Evolutionary conservation across 1,140 invertebrate genomes (phyloP).

Genomic region (Heliothis virescens): DNA sequence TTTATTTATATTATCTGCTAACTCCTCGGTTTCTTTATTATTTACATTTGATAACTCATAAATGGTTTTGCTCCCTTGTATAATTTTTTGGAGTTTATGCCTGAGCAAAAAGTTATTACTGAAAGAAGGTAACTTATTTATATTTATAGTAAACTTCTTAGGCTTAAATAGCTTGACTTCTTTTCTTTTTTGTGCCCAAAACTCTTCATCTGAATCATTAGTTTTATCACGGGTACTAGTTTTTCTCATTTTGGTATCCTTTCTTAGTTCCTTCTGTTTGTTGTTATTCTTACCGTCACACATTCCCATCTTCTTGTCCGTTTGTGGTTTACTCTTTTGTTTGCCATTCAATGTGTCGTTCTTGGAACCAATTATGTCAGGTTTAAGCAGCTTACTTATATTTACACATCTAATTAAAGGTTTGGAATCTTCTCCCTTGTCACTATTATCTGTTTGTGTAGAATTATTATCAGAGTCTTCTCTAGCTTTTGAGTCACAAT

Average conservation of each 20-base stretch:
- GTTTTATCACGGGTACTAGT: slow-evolving; percentile 19
- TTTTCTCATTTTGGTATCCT: slow-evolving; percentile 31
- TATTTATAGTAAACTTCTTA: slow-evolving; percentile 67
- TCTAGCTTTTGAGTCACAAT: background rate
- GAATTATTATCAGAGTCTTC: slow-evolving; percentile 16
- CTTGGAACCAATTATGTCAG: slow-evolving; percentile 54
- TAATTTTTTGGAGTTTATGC: slow-evolving; percentile 68
- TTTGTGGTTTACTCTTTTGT: background rate
- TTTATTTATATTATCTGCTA: slow-evolving; percentile 42
- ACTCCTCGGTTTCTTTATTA: slow-evolving; percentile 35
- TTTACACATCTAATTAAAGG: slow-evolving; percentile 77
- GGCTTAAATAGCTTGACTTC: slow-evolving; percentile 69
- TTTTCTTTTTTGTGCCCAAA: slow-evolving; percentile 63
- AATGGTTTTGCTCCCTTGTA: slow-evolving; percentile 57
- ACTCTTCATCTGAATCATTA: slow-evolving; percentile 56
- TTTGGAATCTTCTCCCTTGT: slow-evolving; percentile 47
- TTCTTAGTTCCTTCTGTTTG: slow-evolving; percentile 47
- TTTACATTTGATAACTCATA: slow-evolving; percentile 53
- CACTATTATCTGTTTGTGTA: slow-evolving; percentile 3
- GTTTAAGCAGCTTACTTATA: slow-evolving; percentile 73
- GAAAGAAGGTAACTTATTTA: slow-evolving; percentile 68
- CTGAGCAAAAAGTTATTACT: slow-evolving; percentile 60
- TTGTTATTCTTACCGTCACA: slow-evolving; percentile 40
- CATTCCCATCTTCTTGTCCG: slow-evolving; percentile 38
- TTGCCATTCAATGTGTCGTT: background rate